Conservation (phyloP, 2,888 invertebrate species). For the Metacarcinus magister region DNA sequence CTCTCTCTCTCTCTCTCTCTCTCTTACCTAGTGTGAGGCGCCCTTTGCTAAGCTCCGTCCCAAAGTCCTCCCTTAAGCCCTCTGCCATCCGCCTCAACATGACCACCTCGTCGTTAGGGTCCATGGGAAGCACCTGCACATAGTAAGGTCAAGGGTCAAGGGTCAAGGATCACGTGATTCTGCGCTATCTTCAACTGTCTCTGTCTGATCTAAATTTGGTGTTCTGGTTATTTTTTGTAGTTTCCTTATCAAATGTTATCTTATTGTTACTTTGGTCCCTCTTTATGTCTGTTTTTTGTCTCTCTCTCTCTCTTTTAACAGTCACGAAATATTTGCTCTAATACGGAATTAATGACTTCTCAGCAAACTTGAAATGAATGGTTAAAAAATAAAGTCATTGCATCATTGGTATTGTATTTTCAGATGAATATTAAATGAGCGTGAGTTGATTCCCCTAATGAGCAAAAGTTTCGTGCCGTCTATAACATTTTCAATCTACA, state of each 20-base stretch:
- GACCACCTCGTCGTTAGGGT: conserved; percentile 65
- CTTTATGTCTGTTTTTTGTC: no score
- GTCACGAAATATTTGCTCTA: neutral
- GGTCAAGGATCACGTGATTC: conserved; percentile 53
- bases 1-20: no score
- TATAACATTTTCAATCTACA: neutral
- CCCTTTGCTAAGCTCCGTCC: conserved; percentile 63
- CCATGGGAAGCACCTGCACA: conserved; percentile 68
- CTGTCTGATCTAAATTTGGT: neutral
- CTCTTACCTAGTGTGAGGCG: conserved; percentile 77
- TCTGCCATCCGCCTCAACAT: conserved; percentile 71
- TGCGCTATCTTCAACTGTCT: neutral
- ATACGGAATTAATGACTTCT: neutral
- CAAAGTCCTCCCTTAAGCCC: conserved; percentile 77
- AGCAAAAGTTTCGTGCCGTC: neutral
- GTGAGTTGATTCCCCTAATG: neutral
- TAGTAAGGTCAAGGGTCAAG: neutral
- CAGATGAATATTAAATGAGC: neutral
- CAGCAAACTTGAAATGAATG: neutral
- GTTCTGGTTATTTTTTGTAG: neutral
- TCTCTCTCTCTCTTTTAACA: neutral
- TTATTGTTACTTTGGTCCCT: no score
- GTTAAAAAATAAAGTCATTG: neutral
- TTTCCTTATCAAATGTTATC: neutral
- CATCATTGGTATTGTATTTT: neutral